Percentiles rank a stretch among this genome's conserved stretches.
phyloP scores from a whole-genome alignment of 1,140 invertebrate species.

The Protaetia brevitarsis region DNA sequence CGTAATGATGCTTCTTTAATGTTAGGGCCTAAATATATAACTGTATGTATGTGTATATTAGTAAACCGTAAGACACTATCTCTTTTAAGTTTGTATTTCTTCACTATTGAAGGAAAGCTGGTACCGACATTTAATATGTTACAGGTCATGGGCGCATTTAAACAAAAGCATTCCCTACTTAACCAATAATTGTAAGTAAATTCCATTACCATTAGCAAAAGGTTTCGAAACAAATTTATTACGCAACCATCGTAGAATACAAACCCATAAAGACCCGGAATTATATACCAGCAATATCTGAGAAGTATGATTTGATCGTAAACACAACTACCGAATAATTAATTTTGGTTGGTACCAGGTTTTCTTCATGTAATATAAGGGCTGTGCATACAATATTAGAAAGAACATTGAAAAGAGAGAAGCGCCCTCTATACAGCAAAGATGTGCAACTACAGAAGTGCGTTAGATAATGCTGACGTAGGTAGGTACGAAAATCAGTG shows the following conservation, averaged over 20 bases:
- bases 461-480: neutral
- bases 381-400: slow-evolving; percentile 16
- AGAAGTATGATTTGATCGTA: neutral
- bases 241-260: too few species aligned
- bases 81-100: neutral
- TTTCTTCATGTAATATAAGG: slow-evolving; percentile 6
- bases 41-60: neutral
- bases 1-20: slow-evolving; percentile 32
- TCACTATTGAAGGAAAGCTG: neutral
- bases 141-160: neutral
- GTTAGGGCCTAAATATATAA: slow-evolving; percentile 29
- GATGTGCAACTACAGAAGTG: slow-evolving; percentile 1
- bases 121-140: slow-evolving; percentile 1
- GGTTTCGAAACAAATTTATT: too few species aligned
- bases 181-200: too few species aligned
- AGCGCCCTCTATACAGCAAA: slow-evolving; percentile 10
- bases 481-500: slow-evolving; percentile 1
- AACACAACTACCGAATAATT: neutral
- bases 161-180: too few species aligned
- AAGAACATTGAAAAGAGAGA: neutral
- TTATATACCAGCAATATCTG: neutral
- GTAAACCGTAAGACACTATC: slow-evolving; percentile 6
- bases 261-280: neutral
- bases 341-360: neutral
- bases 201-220: too few species aligned